These are phyloP conservation scores for Micronycteris hirsuta DNA, from an alignment of 2,113 vertebrate species.

Conservation along the genomic window DNA sequence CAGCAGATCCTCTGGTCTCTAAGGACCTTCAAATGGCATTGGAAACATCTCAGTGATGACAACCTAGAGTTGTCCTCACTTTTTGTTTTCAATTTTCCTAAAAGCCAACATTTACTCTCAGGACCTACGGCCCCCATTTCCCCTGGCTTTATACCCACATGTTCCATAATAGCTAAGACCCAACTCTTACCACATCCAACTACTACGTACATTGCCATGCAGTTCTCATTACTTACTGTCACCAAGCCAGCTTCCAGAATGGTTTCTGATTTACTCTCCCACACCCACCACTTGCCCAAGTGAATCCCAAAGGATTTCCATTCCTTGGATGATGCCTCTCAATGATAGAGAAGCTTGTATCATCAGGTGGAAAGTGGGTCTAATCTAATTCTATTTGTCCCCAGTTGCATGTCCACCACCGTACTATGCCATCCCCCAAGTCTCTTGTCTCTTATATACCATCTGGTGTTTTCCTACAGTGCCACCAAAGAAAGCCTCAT, in stretches of 20 bases:
- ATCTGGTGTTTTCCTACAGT: not conserved
- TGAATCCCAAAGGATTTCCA: not conserved
- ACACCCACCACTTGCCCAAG: not conserved
- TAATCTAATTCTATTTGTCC: not conserved
- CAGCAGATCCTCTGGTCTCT: not conserved
- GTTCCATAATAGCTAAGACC: not conserved
- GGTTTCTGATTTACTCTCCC: not conserved
- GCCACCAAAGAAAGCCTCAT: not conserved
- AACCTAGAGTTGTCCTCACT: not conserved
- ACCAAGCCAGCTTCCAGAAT: not conserved
- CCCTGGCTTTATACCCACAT: not conserved
- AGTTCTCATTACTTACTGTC: not conserved
- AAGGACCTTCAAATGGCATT: not conserved
- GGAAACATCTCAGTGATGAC: not conserved
- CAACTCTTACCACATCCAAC: not conserved
- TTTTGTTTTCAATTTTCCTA: not conserved
- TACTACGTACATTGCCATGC: not conserved
- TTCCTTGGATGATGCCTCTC: not conserved
- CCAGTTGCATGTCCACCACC: not conserved
- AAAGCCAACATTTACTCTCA: not conserved
- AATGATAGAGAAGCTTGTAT: not conserved
- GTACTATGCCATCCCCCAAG: not conserved
- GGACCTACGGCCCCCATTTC: not conserved
- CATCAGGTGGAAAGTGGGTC: not conserved
- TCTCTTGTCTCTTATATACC: not conserved